Evolutionary conservation across 2,888 invertebrate species (phyloP).

Genomic region (Elysia crispata): DNA sequence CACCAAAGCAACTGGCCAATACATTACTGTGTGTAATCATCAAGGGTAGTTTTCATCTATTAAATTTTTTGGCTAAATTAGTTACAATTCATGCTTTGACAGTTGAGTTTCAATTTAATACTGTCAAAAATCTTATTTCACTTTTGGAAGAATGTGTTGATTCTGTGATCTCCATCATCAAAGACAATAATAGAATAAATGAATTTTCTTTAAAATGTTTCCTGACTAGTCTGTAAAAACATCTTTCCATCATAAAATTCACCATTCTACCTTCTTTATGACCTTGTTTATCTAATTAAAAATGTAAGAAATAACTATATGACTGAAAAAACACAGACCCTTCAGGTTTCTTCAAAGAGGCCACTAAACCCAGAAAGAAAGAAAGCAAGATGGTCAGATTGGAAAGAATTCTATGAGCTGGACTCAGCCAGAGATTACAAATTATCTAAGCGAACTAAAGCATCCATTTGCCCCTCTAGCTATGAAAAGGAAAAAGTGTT

Average conservation of each 20-base stretch:
- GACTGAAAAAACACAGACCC: constrained; percentile 1
- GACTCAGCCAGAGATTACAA: not conserved
- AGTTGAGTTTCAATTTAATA: not conserved
- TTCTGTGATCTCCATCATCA: not conserved
- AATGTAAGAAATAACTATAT: constrained; percentile 2
- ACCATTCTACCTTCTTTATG: not conserved
- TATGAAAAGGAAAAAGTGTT: too few relatives aligned
- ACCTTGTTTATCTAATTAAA: not conserved
- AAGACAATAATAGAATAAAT: constrained; percentile 6
- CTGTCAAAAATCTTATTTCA: not conserved
- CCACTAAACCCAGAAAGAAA: not conserved
- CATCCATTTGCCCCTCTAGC: too few relatives aligned
- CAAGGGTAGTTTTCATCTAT: not conserved
- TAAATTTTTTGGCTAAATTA: not conserved
- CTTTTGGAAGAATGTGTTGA: constrained; percentile 2
- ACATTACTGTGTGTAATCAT: not conserved
- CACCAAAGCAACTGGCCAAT: constrained; percentile 1
- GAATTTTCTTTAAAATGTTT: not conserved
- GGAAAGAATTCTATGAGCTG: not conserved
- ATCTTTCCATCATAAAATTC: not conserved
- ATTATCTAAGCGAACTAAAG: too few relatives aligned
- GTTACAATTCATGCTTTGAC: not conserved
- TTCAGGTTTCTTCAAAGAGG: not conserved
- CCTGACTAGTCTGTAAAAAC: not conserved
- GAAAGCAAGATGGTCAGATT: not conserved